Conservation (phyloP, 92 coral and sea anemone species). For the Umimayanthus kanabou region DNA sequence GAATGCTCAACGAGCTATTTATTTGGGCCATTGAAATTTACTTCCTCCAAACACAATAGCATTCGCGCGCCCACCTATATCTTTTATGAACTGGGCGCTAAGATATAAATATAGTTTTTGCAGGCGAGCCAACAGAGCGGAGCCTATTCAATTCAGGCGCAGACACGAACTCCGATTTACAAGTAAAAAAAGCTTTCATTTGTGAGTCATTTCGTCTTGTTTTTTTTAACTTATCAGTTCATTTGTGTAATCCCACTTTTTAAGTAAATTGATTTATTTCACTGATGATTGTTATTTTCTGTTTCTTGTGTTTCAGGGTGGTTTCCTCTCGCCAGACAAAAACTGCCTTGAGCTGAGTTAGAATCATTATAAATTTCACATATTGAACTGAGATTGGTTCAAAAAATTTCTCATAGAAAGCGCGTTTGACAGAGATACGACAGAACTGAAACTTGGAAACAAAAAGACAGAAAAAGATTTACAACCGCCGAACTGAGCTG, state of each 20-base stretch:
- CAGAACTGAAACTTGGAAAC: neutral
- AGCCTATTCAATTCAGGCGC: neutral
- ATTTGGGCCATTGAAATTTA: conserved; percentile 31
- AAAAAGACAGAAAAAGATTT: neutral
- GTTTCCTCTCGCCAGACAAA: neutral
- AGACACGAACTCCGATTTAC: neutral
- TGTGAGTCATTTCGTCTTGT: conserved; percentile 9
- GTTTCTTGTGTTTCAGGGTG: conserved; percentile 11
- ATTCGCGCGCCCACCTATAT: conserved; percentile 26
- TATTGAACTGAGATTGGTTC: neutral
- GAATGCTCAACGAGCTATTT: conserved; percentile 34
- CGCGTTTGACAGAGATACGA: neutral
- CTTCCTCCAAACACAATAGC: conserved; percentile 22
- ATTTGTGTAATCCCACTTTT: neutral
- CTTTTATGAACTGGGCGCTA: conserved; percentile 13
- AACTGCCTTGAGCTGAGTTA: conserved; percentile 9
- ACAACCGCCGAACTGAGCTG: neutral
- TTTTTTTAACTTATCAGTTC: neutral
- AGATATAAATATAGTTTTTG: conserved; percentile 24
- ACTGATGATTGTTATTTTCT: conserved; percentile 5
- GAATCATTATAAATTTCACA: neutral
- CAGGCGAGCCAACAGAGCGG: conserved; percentile 1
- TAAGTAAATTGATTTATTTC: neutral
- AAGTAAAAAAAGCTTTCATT: neutral
- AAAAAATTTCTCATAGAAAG: neutral